Base-by-base conservation (phyloP, 2,888 invertebrate species). In the Drosophila monieri region DNA sequence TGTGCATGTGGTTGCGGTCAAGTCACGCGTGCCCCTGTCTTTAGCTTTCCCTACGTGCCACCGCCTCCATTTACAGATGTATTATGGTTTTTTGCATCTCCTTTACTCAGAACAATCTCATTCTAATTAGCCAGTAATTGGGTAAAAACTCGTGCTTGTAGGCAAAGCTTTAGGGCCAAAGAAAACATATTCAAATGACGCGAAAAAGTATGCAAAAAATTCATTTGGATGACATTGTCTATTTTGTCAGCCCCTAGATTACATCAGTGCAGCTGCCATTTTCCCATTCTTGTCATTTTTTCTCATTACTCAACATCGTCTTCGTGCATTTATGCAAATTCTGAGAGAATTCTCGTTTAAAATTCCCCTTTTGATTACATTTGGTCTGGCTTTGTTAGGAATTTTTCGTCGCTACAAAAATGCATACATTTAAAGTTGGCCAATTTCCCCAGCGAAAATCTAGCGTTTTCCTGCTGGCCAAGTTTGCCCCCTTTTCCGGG, bases 321-420 rank as follows among this genome's bases (percentile, higher is more conserved):
- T 18, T 70, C 76, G 73, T 83, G 80, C 73, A 83, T 25, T 68
- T 85, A 83, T 83, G 80, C 74, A 83, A 80, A 85, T 85, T 64
- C 27, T 27, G 51, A 35, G 27, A 59, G 72, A 68, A 73, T 62
- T 71, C 69, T 66, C 68, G 69, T 78, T 81, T 61, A 55, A 62
- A 67, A 64, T 53, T 59, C 68, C 32, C 9, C 37, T 27, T 37
- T 25, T 80, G 72, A 77, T 83, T 83, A 80, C 80, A 73, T 74
- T 79, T 69, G 12, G 30, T 57, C 32, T 27, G 32, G 48, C 74
- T 62, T 60, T 57, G 56, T 32, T 21, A 44, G 57, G 59, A 67
- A 64, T 77, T 66, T 25, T 32, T 27, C 59, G 35, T 25, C 60
- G 25, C 44, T 44, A 35, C 55, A 60, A 57, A 55, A 72, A 32